These are phyloP conservation scores for Micronisus gabar DNA, from an alignment of 2,113 vertebrate genomes.

Conservation along the genomic window DNA sequence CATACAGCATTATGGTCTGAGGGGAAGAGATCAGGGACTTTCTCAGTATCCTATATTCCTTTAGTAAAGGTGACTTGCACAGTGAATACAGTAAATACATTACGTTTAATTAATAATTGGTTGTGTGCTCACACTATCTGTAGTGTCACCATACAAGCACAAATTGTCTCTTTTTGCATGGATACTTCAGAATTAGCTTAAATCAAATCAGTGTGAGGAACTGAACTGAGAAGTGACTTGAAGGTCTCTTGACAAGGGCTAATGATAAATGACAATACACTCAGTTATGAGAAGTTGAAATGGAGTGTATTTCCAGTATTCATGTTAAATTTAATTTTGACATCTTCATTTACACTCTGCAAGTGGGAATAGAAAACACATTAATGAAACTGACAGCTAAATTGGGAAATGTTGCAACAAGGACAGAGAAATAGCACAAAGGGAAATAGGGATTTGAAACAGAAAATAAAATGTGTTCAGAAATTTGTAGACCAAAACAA, in stretches of 20 bases:
- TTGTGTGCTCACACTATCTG: background rate
- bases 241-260: background rate
- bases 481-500: background rate
- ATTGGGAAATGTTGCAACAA: background rate
- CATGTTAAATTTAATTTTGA: slow-evolving; percentile 13
- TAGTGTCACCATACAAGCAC: background rate
- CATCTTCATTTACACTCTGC: slow-evolving; percentile 7
- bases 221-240: background rate
- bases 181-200: background rate
- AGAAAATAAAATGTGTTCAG: background rate
- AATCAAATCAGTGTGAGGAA: background rate
- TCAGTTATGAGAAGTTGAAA: background rate
- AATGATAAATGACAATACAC: background rate
- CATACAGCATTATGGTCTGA: background rate
- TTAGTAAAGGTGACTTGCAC: background rate
- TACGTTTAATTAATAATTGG: background rate
- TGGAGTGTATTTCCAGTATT: background rate
- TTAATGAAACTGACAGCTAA: slow-evolving; percentile 30
- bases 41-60: background rate
- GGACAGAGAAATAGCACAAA: background rate
- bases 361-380: background rate
- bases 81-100: background rate
- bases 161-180: background rate
- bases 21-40: background rate
- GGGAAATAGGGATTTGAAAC: background rate